phyloP scores from a whole-genome alignment of 1,140 invertebrate species.

The Eurytemora carolleeae region DNA sequence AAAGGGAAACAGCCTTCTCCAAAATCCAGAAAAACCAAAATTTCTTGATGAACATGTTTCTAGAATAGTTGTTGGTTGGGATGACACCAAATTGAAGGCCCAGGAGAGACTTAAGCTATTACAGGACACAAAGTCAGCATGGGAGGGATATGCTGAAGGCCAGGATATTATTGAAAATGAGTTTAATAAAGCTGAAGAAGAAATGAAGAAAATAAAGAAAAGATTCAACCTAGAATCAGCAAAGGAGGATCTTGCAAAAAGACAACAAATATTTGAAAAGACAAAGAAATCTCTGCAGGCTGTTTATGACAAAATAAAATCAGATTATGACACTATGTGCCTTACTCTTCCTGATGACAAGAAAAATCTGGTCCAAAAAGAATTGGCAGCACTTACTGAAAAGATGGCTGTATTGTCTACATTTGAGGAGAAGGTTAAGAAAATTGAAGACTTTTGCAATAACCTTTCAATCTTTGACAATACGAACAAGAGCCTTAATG shows the following conservation, averaged over 20 bases:
- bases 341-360: constrained; percentile 19
- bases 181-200: constrained; percentile 17
- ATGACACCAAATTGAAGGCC: constrained; percentile 18
- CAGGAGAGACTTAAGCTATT: constrained; percentile 12
- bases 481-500: constrained; percentile 16
- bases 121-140: constrained; percentile 18
- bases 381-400: constrained; percentile 18
- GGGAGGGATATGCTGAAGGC: constrained; percentile 20
- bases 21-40: constrained; percentile 16
- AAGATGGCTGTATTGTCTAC: constrained; percentile 18
- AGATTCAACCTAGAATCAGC: constrained; percentile 18
- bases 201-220: constrained; percentile 19
- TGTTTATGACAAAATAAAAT: constrained; percentile 17
- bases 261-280: constrained; percentile 17
- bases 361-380: constrained; percentile 19
- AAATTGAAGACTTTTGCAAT: constrained; percentile 17
- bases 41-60: constrained; percentile 17
- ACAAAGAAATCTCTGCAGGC: constrained; percentile 16
- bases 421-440: constrained; percentile 17
- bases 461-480: constrained; percentile 16
- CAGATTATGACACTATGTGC: constrained; percentile 18
- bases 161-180: constrained; percentile 18
- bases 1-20: constrained; percentile 17
- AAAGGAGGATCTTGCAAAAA: constrained; percentile 16
- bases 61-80: constrained; percentile 18